phyloP scores from a whole-genome alignment of 2,888 invertebrate genomes.

The Mechanitis mazaeus region DNA sequence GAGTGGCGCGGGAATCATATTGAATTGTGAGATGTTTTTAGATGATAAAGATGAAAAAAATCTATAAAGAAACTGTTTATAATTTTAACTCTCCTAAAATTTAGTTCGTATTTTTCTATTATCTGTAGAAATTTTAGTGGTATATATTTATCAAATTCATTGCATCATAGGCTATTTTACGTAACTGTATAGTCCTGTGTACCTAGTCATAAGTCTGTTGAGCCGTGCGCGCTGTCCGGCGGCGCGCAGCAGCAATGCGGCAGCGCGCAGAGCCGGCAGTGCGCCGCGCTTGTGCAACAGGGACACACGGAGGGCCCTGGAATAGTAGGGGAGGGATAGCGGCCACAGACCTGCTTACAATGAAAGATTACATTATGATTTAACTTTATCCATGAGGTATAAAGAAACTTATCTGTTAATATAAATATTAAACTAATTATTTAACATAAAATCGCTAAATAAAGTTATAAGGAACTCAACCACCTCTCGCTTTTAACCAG shows the following conservation, averaged over 20 bases:
- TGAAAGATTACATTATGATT: neutral
- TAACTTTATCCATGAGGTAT: too few relatives aligned
- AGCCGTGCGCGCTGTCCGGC: conserved; percentile 80
- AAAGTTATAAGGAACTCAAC: conserved; percentile 13
- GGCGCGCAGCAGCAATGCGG: conserved; percentile 77
- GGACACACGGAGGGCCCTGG: conserved; percentile 52
- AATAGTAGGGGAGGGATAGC: conserved; percentile 54
- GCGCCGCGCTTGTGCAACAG: conserved; percentile 67
- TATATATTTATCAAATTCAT: too few relatives aligned
- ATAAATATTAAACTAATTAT: too few relatives aligned
- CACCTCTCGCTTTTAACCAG: conserved; percentile 82
- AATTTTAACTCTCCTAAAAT: too few relatives aligned
- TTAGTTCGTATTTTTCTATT: too few relatives aligned
- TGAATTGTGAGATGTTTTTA: too few relatives aligned
- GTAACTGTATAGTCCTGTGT: conserved; percentile 4
- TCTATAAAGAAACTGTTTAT: neutral
- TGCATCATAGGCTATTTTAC: too few relatives aligned
- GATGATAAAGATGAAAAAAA: too few relatives aligned
- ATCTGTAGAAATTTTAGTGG: too few relatives aligned
- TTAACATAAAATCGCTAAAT: neutral
- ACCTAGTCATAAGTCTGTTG: conserved; percentile 82
- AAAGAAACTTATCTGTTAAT: too few relatives aligned
- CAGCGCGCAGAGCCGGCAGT: conserved; percentile 77
- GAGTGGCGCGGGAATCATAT: too few relatives aligned
- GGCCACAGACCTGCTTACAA: conserved; percentile 49